phyloP scores from a whole-genome alignment of 1,140 invertebrate genomes.

The Camponotus pennsylvanicus region DNA sequence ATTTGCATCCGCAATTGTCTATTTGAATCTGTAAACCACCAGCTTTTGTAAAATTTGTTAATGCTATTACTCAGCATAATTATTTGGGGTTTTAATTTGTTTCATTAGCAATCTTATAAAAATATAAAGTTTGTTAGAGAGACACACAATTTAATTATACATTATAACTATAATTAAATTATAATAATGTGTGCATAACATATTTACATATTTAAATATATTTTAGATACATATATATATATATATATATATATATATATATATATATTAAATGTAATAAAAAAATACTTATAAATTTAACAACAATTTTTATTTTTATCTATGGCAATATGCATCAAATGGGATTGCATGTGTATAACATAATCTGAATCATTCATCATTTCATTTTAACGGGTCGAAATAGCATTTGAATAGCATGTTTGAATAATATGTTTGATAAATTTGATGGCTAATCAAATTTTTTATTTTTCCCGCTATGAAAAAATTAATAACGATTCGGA shows the following conservation, averaged over 20 bases:
- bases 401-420: background rate
- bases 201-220: background rate
- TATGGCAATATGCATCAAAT: background rate
- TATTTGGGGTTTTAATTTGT: background rate
- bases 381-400: background rate
- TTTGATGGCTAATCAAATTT: background rate
- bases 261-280: background rate
- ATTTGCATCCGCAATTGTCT: constrained; percentile 41
- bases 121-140: background rate
- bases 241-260: background rate
- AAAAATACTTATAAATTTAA: background rate
- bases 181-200: background rate
- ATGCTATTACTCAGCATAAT: background rate
- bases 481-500: background rate
- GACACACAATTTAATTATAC: background rate
- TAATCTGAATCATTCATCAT: constrained; percentile 34
- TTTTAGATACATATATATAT: background rate
- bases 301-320: background rate
- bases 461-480: background rate
- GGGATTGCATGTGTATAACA: background rate
- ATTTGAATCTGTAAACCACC: background rate
- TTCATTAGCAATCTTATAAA: constrained; percentile 16
- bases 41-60: background rate
- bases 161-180: too few relatives aligned
- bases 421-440: background rate